Base-by-base conservation (phyloP, 2,113 vertebrate genomes). In the Phylloscopus whistleri region DNA sequence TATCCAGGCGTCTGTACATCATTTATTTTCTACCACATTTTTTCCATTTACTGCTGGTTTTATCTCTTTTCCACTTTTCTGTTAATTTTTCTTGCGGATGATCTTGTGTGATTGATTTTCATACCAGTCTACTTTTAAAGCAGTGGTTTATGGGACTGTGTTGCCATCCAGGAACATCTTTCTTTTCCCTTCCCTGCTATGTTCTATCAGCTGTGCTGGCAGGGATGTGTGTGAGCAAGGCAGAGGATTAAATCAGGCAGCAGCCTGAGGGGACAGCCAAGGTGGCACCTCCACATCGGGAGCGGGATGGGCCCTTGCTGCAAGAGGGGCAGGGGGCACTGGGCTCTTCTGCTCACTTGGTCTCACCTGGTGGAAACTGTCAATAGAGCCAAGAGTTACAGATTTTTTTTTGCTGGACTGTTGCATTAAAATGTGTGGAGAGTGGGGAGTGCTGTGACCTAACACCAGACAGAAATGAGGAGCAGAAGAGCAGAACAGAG, bases 231-330 rank as follows among this genome's bases (percentile, higher is more conserved):
- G 37, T 73, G 58, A 90, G 52, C 0, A 8, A 75, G 87, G 62
- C 77, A 77, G 20, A 55, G 15, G 37, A 44, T 59, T 39, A n/a
- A 64, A 51, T 75, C 22, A 13, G 76, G 75, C 80, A 72, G 39
- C 52, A 56, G 48, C 41, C 27, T 1, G 8, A 64, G 66, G 87
- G 67, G 39, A 44, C 33, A 72, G 67, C 41, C 60, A 19, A 51
- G 68, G 63, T 60, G 63, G 35, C 31, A 64, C 35, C 67, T 52
- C n/a, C 44, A 35, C 31, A 20, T 11, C 0, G 2, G 23, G 33
- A 23, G 14, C 1, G 0, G 37, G 30, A 31, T 19, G n/a, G n/a
- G 31, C 0, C 10, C 43, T 58, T 44, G 31, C 55, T 59, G 0
- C 35, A 44, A 12, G 44, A 68, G 48, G 31, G n/a, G 39, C n/a